Evolutionary conservation across 2,888 invertebrate genomes (phyloP).

Genomic region (Gymnoscelis rufifasciata): DNA sequence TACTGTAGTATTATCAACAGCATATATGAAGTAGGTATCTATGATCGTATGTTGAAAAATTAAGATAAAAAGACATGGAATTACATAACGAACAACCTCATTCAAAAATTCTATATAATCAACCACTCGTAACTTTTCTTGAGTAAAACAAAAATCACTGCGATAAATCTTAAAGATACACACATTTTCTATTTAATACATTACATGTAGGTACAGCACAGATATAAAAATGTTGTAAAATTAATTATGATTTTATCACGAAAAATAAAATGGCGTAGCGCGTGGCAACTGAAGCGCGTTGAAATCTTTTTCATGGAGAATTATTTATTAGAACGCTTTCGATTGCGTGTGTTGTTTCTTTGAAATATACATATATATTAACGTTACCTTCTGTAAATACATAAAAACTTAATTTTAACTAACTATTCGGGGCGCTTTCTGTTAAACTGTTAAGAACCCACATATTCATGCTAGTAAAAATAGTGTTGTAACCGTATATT

Average conservation of each 20-base stretch:
- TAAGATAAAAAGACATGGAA: not conserved
- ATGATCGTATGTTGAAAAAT: too few species aligned
- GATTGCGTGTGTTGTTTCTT: not conserved
- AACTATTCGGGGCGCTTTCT: too few species aligned
- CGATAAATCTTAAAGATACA: not conserved
- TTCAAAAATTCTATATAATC: not conserved
- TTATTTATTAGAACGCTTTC: not conserved
- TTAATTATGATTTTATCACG: not conserved
- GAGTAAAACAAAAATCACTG: not conserved
- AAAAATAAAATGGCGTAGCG: not conserved
- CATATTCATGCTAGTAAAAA: too few species aligned
- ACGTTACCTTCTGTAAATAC: too few species aligned
- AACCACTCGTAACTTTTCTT: not conserved
- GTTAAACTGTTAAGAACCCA: too few species aligned
- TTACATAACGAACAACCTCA: not conserved
- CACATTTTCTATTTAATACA: not conserved
- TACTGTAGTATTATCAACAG: too few species aligned
- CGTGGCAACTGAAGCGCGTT: slow-evolving; percentile 16
- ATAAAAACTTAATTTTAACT: too few species aligned
- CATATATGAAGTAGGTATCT: too few species aligned
- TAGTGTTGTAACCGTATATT: too few species aligned
- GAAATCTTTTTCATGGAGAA: slow-evolving; percentile 27
- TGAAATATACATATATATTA: too few species aligned
- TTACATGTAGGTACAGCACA: too few species aligned
- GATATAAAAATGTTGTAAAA: slow-evolving; percentile 1